Conservation (phyloP, 1,140 invertebrate genomes). For the Mamestra configurata region DNA sequence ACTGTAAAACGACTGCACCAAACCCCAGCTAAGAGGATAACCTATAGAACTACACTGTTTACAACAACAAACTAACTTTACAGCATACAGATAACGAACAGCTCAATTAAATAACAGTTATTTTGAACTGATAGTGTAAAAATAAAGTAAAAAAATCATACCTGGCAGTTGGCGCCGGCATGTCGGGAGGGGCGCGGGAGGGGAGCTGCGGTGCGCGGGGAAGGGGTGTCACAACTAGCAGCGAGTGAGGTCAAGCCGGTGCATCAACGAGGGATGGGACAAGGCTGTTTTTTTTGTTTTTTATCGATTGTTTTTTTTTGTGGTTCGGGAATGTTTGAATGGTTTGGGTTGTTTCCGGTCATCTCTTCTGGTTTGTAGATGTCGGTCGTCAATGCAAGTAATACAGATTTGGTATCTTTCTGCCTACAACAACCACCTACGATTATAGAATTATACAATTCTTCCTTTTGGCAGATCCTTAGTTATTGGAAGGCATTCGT, state of each 20-base stretch:
- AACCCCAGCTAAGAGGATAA: neutral
- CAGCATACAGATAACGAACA: slow-evolving; percentile 1
- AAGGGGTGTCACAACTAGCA: slow-evolving; percentile 55
- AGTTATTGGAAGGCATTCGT: too few relatives aligned
- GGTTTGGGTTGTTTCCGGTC: neutral
- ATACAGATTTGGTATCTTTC: too few relatives aligned
- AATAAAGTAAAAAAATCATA: slow-evolving; percentile 66
- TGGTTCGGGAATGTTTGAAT: neutral
- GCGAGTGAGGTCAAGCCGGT: slow-evolving; percentile 80
- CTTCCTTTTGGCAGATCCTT: too few relatives aligned
- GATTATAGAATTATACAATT: too few relatives aligned
- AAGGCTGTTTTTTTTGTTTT: slow-evolving; percentile 17
- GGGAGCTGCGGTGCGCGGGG: slow-evolving; percentile 18
- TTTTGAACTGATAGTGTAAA: slow-evolving; percentile 42
- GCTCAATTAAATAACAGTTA: slow-evolving; percentile 41
- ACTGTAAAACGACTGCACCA: neutral
- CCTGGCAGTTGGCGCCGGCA: slow-evolving; percentile 75
- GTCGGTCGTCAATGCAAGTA: neutral
- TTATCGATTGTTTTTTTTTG: slow-evolving; percentile 17
- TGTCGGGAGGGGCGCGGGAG: slow-evolving; percentile 55
- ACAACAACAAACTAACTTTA: neutral
- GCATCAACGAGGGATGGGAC: slow-evolving; percentile 62
- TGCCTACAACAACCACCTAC: too few relatives aligned
- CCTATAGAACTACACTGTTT: too few relatives aligned
- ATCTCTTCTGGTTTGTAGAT: neutral